phyloP scores from a whole-genome alignment of 2,888 invertebrate genomes.

The Idaea straminata region DNA sequence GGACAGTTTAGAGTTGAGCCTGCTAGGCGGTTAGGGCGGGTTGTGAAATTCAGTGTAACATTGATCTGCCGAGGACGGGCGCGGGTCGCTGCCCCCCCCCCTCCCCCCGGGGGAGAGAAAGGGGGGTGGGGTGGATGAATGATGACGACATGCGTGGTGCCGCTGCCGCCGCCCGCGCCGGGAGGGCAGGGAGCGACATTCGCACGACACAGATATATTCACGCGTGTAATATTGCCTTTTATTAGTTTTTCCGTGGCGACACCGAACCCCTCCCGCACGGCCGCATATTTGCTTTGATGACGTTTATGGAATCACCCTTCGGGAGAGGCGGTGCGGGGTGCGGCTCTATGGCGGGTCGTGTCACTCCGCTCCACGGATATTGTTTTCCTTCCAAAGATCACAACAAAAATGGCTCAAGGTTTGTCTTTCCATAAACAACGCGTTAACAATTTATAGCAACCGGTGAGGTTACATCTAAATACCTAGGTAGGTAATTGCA shows the following conservation, averaged over 20 bases:
- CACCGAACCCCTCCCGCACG: constrained; percentile 40
- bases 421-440: too few relatives aligned
- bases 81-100: too few relatives aligned
- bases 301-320: constrained; percentile 13
- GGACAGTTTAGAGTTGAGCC: too few relatives aligned
- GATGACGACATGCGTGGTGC: constrained; percentile 5
- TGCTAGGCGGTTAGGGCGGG: too few relatives aligned
- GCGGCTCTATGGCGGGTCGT: too few relatives aligned
- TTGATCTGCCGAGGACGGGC: too few relatives aligned
- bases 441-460: too few relatives aligned
- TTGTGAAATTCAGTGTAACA: too few relatives aligned
- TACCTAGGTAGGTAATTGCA: too few relatives aligned
- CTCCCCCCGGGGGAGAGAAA: too few relatives aligned
- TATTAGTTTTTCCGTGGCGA: constrained; percentile 76
- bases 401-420: too few relatives aligned
- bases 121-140: neutral
- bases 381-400: neutral
- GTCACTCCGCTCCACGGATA: neutral
- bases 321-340: neutral
- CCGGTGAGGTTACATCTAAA: too few relatives aligned
- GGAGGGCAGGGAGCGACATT: constrained; percentile 18
- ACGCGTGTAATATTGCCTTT: constrained; percentile 65
- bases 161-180: constrained; percentile 6
- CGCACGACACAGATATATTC: constrained; percentile 42
- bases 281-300: constrained; percentile 59